A percentile compares a stretch with the other conserved stretches of the same genome.
Conservation (phyloP, 2,113 vertebrate genomes). For the Plectropomus leopardus region DNA sequence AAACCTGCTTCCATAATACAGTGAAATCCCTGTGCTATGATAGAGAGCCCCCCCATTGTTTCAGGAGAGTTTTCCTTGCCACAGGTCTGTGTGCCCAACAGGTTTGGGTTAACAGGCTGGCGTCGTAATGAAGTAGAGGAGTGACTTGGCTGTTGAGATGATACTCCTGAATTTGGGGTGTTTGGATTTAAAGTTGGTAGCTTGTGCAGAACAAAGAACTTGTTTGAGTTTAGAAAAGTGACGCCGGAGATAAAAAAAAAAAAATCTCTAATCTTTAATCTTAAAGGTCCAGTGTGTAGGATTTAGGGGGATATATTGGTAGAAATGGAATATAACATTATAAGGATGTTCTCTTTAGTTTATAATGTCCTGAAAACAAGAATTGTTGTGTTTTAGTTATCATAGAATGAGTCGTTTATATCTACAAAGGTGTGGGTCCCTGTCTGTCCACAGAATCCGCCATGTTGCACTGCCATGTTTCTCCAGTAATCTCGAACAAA, state of each 20-base stretch:
- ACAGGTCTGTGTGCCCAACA: not conserved
- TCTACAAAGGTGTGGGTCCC: too few species aligned
- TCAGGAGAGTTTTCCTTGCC: constrained; percentile 5
- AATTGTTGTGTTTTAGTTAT: too few species aligned
- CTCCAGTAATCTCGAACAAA: too few species aligned
- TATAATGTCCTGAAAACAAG: too few species aligned
- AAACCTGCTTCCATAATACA: constrained; percentile 27
- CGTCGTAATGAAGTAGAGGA: not conserved
- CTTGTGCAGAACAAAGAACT: not conserved
- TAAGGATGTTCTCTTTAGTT: too few species aligned
- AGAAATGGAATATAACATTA: too few species aligned
- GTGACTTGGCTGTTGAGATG: not conserved
- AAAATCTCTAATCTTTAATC: too few species aligned
- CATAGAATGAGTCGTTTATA: too few species aligned
- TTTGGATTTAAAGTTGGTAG: not conserved
- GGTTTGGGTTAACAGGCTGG: not conserved
- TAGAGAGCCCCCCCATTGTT: constrained; percentile 10
- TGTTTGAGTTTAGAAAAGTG: not conserved
- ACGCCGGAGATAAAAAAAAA: not conserved
- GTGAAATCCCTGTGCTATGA: constrained; percentile 30
- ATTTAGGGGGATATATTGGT: too few species aligned
- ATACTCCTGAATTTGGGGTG: not conserved
- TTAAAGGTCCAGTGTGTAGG: too few species aligned
- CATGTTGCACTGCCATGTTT: too few species aligned
- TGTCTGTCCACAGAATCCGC: too few species aligned